Base-by-base conservation (phyloP, 1,140 invertebrate genomes). In the Lucilia sericata region DNA sequence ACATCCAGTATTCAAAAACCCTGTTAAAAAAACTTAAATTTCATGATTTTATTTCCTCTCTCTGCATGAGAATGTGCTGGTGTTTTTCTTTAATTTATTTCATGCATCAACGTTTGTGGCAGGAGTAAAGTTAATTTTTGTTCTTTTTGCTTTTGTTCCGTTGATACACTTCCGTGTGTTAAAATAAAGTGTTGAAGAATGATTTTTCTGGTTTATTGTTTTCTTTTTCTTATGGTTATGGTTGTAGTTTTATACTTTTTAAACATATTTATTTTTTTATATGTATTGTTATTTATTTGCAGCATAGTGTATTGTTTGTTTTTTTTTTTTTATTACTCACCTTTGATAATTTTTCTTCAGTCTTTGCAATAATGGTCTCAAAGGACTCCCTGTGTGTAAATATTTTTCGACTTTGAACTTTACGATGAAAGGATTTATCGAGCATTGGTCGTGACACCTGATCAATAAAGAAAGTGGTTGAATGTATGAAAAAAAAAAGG, bases 311-410 rank as follows among this genome's bases (percentile, higher is more conserved):
- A 49, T 19, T 19, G 21, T 47, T 49, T 21, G 2, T 34, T 65
- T 12, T 7, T 42, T 84, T 65, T 49, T 10, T 30, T 84, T 34
- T 47, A 30, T 14, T 78, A 85, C 92, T 92, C 91, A 96, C 95
- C 94, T 96, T 96, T 85, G 93, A 94, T 70, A 98, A 92, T 90
- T 98, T 96, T 86, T 98, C 96, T 92, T 98, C 97, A 49, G 97
- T 95, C 91, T 98, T 98, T 78, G 93, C 93, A 65, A 99, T 94
- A 84, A 98, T 95, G 83, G 96, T 95, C 91, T 99, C 98, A 91
- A 97, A 97, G 85, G 95, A 96, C 89, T 99, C 97, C 83, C 97
- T 94, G 92, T 98, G 97, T 17, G 94, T 94, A 92, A 98, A 98
- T 75, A 99, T 94, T 92, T 98, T 98, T 86, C 96, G 93, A 1